Conservation (phyloP, 1,140 invertebrate species). For the Drosophila ironensis region DNA sequence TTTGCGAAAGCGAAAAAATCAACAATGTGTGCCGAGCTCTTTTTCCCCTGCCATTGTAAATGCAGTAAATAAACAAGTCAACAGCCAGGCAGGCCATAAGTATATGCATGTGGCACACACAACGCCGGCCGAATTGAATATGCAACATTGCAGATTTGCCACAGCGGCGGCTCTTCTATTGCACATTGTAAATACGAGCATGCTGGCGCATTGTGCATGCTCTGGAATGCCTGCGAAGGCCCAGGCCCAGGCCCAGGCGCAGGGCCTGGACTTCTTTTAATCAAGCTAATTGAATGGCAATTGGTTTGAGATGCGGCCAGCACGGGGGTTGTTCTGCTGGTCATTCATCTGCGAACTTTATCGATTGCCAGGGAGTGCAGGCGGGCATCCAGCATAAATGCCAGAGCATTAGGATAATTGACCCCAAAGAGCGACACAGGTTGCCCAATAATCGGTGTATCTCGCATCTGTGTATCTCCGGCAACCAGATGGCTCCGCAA, state of each 20-base stretch:
- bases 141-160: constrained; percentile 19
- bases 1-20: constrained; percentile 1
- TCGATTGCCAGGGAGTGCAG: constrained; percentile 7
- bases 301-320: not conserved
- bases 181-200: too few relatives aligned
- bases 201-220: too few relatives aligned
- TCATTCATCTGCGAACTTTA: constrained; percentile 5
- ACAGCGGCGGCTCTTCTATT: too few relatives aligned
- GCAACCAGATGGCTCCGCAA: not conserved
- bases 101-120: constrained; percentile 9
- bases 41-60: constrained; percentile 1
- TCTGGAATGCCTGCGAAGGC: not conserved
- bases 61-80: constrained; percentile 25
- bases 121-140: constrained; percentile 2
- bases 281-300: constrained; percentile 20
- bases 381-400: not conserved
- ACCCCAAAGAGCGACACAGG: not conserved
- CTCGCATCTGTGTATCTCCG: not conserved
- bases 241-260: too few relatives aligned
- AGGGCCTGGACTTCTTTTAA: constrained; percentile 7
- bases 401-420: constrained; percentile 13
- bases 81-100: not conserved
- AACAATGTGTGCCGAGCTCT: constrained; percentile 32
- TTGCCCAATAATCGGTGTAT: not conserved
- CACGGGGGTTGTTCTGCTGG: not conserved